Evolutionary conservation across 2,888 invertebrate species (phyloP).

Genomic region (Aphodius granarius): DNA sequence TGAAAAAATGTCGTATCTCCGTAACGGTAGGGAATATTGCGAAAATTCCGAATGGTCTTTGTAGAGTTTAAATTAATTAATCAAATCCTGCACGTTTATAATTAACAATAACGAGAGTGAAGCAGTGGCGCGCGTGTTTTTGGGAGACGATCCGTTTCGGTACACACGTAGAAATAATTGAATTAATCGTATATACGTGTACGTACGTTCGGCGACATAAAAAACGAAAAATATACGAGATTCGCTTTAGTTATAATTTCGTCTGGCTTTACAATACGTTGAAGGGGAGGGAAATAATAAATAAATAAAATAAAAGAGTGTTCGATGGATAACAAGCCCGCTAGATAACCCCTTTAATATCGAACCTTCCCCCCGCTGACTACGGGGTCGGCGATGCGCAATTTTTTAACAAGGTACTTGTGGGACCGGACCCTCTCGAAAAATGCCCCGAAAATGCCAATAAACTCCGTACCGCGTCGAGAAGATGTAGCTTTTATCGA

Average conservation of each 20-base stretch:
- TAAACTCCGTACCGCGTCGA: not conserved
- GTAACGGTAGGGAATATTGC: not conserved
- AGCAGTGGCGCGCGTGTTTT: not conserved
- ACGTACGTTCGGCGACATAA: not conserved
- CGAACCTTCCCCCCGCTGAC: not conserved
- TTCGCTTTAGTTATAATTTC: not conserved
- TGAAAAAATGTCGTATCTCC: not conserved
- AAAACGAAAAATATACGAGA: not conserved
- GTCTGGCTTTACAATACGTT: not conserved
- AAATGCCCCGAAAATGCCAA: not conserved
- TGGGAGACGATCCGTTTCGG: not conserved
- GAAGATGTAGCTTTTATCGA: not conserved
- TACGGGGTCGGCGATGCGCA: constrained; percentile 1
- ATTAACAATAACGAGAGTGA: not conserved
- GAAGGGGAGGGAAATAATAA: not conserved
- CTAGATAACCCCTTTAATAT: constrained; percentile 8
- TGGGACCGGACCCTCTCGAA: not conserved
- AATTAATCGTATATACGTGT: not conserved
- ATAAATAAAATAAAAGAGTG: not conserved
- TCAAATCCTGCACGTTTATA: not conserved
- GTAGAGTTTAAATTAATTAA: not conserved
- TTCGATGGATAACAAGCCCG: constrained; percentile 6
- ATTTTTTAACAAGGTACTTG: constrained; percentile 12
- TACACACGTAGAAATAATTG: not conserved
- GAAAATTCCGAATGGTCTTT: not conserved